These are phyloP conservation scores for Pachypanchax playfairii DNA, from an alignment of 2,113 vertebrate genomes.

Conservation along the genomic window DNA sequence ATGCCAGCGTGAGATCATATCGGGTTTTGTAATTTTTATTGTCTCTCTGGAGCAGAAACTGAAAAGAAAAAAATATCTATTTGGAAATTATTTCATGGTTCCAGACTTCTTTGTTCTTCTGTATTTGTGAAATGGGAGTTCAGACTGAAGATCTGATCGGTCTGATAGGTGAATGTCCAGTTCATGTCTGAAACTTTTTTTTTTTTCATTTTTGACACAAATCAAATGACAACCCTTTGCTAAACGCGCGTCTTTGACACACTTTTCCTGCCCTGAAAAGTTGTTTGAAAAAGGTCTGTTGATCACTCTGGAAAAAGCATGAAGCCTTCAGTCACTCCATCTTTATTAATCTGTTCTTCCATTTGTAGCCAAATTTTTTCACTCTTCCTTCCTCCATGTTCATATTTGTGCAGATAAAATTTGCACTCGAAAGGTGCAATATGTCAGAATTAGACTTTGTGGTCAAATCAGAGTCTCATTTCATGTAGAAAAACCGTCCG, in stretches of 20 bases:
- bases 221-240: too few species aligned
- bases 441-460: too few species aligned
- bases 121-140: constrained; percentile 20
- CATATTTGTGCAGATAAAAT: too few species aligned
- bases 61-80: background rate
- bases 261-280: background rate
- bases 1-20: constrained; percentile 38
- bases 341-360: background rate
- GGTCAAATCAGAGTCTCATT: too few species aligned
- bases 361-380: background rate
- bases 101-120: too few species aligned
- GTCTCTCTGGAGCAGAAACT: background rate
- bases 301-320: constrained; percentile 1
- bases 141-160: constrained; percentile 21
- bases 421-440: too few species aligned
- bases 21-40: constrained; percentile 18
- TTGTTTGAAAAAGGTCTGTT: constrained; percentile 12
- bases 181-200: too few species aligned
- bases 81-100: constrained; percentile 6
- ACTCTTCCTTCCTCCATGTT: background rate
- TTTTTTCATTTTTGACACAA: too few species aligned
- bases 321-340: background rate
- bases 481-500: too few species aligned
- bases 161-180: too few species aligned
- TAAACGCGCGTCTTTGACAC: background rate